phyloP scores from a whole-genome alignment of 2,113 vertebrate genomes.

The Cochlearius cochlearius region DNA sequence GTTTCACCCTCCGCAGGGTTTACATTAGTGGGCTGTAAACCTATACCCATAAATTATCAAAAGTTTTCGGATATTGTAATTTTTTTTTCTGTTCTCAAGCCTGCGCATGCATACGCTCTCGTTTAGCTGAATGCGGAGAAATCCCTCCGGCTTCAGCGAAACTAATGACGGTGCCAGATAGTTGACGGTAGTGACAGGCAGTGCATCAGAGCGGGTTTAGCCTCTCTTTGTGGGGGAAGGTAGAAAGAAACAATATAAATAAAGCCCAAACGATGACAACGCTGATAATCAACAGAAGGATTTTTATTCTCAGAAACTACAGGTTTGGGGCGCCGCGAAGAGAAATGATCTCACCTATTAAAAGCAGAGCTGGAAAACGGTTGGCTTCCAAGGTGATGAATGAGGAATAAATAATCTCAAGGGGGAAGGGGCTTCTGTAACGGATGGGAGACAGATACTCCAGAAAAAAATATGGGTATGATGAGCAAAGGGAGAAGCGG shows the following conservation, averaged over 20 bases:
- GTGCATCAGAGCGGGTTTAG: neutral
- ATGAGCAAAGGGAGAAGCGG: neutral
- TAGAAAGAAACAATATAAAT: neutral
- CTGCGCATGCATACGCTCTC: neutral
- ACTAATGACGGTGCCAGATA: neutral
- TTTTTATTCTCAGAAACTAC: neutral
- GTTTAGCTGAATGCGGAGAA: neutral
- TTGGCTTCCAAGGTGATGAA: neutral
- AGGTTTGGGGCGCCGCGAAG: neutral
- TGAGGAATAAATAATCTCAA: neutral
- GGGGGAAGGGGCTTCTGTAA: neutral
- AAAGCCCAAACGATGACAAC: neutral
- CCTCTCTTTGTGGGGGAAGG: constrained; percentile 16
- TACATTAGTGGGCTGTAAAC: neutral
- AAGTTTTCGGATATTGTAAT: neutral
- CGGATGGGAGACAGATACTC: neutral
- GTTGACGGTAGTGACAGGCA: neutral
- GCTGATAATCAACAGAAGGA: neutral
- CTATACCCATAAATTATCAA: neutral
- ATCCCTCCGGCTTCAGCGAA: constrained; percentile 5
- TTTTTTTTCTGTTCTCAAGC: neutral
- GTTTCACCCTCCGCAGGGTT: neutral
- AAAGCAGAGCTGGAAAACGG: neutral
- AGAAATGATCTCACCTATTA: neutral
- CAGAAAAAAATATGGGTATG: neutral